Evolutionary conservation across 2,113 vertebrate species (phyloP).

Genomic region (Uria aalge): DNA sequence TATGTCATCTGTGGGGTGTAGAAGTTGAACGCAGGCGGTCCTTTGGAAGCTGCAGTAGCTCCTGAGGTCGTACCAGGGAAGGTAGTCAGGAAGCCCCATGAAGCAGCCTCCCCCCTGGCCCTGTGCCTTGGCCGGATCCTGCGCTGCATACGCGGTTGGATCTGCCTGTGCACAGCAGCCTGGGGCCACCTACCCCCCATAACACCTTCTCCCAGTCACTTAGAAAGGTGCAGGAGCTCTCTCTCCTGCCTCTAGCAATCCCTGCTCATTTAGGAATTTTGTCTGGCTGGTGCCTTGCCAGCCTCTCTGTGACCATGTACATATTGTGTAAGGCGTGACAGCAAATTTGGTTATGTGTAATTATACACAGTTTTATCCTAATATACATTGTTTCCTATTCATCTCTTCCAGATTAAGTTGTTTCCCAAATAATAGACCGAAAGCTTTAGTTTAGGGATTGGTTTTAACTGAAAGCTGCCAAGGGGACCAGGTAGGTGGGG

Average conservation of each 20-base stretch:
- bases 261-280: background rate
- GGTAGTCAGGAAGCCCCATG: background rate
- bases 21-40: background rate
- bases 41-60: background rate
- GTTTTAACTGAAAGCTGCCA: background rate
- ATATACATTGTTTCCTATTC: background rate
- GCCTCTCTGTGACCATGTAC: background rate
- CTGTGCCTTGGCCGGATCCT: background rate
- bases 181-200: background rate
- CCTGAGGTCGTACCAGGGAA: background rate
- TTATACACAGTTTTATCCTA: background rate
- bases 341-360: background rate
- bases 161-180: background rate
- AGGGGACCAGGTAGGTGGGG: background rate
- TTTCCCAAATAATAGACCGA: background rate
- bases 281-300: background rate
- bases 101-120: background rate
- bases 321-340: background rate
- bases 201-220: background rate
- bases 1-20: background rate
- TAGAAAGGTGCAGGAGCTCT: background rate
- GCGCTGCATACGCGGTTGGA: accelerated
- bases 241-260: background rate
- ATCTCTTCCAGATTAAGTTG: background rate
- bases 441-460: background rate